phyloP scores from a whole-genome alignment of 2,888 invertebrate genomes.

The Nineta flava region DNA sequence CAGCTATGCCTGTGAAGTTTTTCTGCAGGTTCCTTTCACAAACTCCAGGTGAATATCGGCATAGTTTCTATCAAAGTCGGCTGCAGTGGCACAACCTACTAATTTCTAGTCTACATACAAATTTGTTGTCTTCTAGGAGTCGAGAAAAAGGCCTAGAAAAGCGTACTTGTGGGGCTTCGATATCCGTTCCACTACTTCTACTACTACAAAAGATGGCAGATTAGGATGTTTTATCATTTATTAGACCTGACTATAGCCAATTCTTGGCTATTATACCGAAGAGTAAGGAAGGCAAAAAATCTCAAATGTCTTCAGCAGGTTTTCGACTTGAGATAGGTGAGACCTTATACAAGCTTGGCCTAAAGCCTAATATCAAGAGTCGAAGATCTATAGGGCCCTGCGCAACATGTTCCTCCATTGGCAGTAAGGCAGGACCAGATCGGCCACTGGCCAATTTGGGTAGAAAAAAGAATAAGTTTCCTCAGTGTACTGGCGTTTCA shows the following conservation, averaged over 20 bases:
- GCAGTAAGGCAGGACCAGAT: constrained; percentile 9
- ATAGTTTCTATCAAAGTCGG: no score
- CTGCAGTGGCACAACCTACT: no score
- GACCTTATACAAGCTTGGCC: background rate
- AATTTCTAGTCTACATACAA: no score
- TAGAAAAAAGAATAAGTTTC: constrained; percentile 9
- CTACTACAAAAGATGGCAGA: constrained; percentile 14
- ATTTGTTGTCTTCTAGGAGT: no score
- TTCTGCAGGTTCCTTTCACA: no score
- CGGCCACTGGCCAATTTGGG: constrained; percentile 9
- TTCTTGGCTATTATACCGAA: constrained; percentile 14
- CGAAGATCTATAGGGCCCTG: background rate
- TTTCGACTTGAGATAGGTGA: background rate
- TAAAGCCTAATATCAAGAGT: background rate
- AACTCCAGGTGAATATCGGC: no score
- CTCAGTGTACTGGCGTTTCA: constrained; percentile 8
- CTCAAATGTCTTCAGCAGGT: background rate
- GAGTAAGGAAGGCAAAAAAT: background rate
- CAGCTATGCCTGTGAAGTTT: no score
- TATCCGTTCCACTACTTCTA: no score
- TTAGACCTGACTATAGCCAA: constrained; percentile 13
- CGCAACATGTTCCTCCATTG: constrained; percentile 5
- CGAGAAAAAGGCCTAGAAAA: no score
- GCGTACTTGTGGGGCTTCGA: no score
- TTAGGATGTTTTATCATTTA: constrained; percentile 13